Percentiles rank a stretch among this genome's conserved stretches.
Conservation (phyloP, 2,888 invertebrate species). For the Eupithecia exiguata region DNA sequence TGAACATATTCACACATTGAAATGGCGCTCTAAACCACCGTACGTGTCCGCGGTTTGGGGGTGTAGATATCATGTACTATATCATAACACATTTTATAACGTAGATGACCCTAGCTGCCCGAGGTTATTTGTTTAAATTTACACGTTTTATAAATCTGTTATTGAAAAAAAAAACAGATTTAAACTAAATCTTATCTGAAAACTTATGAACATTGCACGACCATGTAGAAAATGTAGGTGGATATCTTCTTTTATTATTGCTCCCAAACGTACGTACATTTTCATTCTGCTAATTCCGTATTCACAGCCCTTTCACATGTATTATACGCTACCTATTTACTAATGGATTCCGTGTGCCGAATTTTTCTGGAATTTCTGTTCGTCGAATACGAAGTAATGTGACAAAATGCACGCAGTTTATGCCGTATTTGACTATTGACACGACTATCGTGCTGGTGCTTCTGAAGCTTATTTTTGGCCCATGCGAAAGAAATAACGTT, state of each 20-base stretch:
- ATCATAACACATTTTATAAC: too few species aligned
- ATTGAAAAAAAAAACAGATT: not conserved
- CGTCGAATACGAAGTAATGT: constrained; percentile 9
- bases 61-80: too few species aligned
- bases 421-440: not conserved
- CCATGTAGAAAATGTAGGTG: not conserved
- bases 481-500: not conserved
- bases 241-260: constrained; percentile 14
- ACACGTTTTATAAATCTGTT: too few species aligned
- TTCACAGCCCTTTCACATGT: constrained; percentile 49
- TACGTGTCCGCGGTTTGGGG: too few species aligned
- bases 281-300: constrained; percentile 47
- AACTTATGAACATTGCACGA: not conserved
- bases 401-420: not conserved
- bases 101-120: too few species aligned
- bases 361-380: constrained; percentile 43
- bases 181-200: not conserved
- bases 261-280: constrained; percentile 31
- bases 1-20: too few species aligned
- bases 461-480: too few species aligned
- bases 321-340: constrained; percentile 51
- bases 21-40: not conserved
- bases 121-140: too few species aligned
- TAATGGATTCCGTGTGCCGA: constrained; percentile 59
- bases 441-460: not conserved